A percentile compares a stretch with the other conserved stretches of the same genome.
Conservation (phyloP, 2,113 vertebrate genomes). For the Lophochroa leadbeateri region DNA sequence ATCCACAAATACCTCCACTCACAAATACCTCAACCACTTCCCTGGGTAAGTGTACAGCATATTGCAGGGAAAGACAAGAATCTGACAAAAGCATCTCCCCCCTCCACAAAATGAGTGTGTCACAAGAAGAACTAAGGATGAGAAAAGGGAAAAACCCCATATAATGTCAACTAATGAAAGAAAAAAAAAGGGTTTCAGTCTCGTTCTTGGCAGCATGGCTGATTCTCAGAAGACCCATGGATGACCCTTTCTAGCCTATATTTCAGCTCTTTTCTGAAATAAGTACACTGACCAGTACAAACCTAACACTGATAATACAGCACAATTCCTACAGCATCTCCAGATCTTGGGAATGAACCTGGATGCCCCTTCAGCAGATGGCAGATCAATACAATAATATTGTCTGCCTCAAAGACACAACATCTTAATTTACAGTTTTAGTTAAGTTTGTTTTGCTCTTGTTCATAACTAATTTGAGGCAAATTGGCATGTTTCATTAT, state of each 20-base stretch:
- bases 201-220: background rate
- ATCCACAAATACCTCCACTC: background rate
- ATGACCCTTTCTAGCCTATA: background rate
- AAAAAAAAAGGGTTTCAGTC: background rate
- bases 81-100: background rate
- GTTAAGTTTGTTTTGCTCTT: background rate
- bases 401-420: background rate
- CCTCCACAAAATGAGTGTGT: background rate
- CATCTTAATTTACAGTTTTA: background rate
- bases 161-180: background rate
- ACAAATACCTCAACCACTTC: background rate
- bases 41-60: background rate
- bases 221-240: background rate
- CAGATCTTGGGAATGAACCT: background rate
- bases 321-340: background rate
- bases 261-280: background rate
- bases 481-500: background rate
- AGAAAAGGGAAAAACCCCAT: background rate
- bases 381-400: background rate
- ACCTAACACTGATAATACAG: background rate
- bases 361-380: background rate
- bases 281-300: background rate
- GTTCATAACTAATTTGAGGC: background rate
- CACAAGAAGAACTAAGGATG: background rate
- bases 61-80: background rate